A percentile compares a stretch with the other conserved stretches of the same genome.
These are phyloP conservation scores for Stratiomys singularior DNA, from an alignment of 2,888 invertebrate genomes.

Conservation along the genomic window DNA sequence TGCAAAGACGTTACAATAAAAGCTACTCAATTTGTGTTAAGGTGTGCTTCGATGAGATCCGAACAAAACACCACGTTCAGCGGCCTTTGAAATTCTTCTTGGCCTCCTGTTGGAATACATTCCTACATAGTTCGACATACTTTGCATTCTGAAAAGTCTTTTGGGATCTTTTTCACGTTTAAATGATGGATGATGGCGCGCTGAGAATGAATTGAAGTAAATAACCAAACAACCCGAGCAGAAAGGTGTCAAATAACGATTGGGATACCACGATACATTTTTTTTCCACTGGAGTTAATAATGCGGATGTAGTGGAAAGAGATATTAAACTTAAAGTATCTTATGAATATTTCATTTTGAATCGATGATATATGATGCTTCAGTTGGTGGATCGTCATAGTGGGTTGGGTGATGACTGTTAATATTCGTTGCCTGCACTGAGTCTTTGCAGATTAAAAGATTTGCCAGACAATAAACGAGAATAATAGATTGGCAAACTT, in stretches of 20 bases:
- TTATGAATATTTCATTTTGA: too few species aligned
- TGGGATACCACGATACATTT: neutral
- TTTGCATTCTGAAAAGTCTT: neutral
- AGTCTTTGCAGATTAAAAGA: too few species aligned
- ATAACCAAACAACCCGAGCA: slow-evolving; percentile 27
- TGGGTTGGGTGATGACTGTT: too few species aligned
- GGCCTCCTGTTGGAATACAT: neutral
- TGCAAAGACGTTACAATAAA: neutral
- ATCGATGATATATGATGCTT: too few species aligned
- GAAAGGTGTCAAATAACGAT: slow-evolving; percentile 29
- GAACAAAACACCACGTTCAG: neutral
- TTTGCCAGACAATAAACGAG: too few species aligned
- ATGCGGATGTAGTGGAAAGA: too few species aligned
- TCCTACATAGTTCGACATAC: neutral
- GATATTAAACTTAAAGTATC: too few species aligned
- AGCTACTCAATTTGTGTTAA: neutral
- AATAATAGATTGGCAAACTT: too few species aligned
- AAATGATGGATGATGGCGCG: neutral
- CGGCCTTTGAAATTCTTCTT: neutral
- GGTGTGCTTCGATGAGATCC: neutral
- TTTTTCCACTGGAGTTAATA: too few species aligned
- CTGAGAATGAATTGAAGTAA: neutral
- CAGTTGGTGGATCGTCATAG: too few species aligned
- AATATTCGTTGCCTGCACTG: too few species aligned
- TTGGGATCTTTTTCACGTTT: neutral